Conservation (phyloP, 2,113 vertebrate species). For the Scytalopus superciliaris region DNA sequence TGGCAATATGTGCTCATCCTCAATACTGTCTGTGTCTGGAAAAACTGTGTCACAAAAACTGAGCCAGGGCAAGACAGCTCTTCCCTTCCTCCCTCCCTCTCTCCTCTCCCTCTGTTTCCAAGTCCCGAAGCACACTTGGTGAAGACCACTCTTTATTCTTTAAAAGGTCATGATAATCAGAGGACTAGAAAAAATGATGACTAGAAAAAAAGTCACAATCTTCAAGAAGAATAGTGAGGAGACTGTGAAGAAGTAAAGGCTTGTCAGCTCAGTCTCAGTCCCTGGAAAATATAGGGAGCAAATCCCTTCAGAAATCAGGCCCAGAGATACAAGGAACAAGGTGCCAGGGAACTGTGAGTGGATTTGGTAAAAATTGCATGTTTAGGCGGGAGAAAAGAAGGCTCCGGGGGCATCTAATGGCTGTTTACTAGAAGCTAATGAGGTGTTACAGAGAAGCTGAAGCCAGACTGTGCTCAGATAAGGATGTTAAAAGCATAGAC, state of each 20-base stretch:
- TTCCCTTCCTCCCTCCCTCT: no score
- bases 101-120: not conserved
- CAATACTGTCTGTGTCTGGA: fast-evolving
- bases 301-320: not conserved
- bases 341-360: not conserved
- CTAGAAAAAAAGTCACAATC: not conserved
- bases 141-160: not conserved
- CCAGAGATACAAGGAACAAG: not conserved
- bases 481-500: not conserved
- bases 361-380: not conserved
- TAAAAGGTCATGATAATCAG: not conserved
- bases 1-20: not conserved
- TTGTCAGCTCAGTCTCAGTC: not conserved
- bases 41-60: not conserved
- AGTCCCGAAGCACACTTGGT: not conserved
- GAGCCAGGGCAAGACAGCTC: not conserved
- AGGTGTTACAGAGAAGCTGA: not conserved
- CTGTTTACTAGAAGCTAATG: not conserved
- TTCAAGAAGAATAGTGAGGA: not conserved
- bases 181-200: not conserved
- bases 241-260: not conserved
- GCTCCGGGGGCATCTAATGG: not conserved
- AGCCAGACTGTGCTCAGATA: not conserved
- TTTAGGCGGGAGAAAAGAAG: not conserved
- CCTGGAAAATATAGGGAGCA: not conserved